Conservation (phyloP, 35 echinoderm and acorn worm species). For the Ophiothrix spiculata region DNA sequence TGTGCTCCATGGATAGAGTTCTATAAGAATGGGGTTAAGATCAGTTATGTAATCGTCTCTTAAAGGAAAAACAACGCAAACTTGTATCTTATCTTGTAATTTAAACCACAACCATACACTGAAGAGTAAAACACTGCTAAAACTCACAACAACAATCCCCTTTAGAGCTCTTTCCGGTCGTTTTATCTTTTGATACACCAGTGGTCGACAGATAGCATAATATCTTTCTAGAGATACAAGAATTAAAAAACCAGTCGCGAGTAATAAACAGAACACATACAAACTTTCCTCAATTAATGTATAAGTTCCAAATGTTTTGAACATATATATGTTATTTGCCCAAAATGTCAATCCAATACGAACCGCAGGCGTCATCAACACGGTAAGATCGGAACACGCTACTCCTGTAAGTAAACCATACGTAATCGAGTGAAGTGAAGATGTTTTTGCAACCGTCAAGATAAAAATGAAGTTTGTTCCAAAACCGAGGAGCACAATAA, state of each 20-base stretch:
- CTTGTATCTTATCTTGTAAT: neutral
- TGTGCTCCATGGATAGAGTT: neutral
- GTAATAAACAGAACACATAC: neutral
- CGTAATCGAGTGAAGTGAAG: no score
- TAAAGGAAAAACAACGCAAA: neutral
- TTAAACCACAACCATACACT: neutral
- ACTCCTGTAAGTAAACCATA: no score
- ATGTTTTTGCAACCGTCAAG: no score
- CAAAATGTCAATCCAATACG: no score
- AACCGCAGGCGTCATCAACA: no score
- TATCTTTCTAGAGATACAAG: neutral
- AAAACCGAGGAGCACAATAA: no score
- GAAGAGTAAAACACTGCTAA: neutral
- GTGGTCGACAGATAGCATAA: neutral
- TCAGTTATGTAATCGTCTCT: neutral
- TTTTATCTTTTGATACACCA: neutral
- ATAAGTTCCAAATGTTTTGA: no score
- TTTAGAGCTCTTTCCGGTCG: neutral
- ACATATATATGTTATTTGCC: no score
- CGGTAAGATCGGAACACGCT: no score
- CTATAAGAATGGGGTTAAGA: neutral
- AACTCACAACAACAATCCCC: neutral
- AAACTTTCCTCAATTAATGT: no score
- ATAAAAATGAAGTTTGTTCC: no score
- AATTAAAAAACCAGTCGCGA: neutral